Conservation (phyloP, 2,888 invertebrate genomes). For the Neoscelio sp. region DNA sequence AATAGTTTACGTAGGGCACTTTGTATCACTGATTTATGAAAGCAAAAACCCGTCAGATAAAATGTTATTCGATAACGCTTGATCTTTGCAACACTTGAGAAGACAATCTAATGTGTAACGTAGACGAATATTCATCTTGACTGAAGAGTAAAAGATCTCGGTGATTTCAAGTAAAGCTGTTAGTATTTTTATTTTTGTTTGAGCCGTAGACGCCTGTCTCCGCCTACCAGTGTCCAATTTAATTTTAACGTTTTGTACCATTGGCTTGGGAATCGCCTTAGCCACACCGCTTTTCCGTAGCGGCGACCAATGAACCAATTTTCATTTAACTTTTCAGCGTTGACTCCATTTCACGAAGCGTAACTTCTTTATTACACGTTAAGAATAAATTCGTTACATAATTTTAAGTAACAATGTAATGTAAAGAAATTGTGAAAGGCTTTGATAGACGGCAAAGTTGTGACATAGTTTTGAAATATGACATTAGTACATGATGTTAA, state of each 20-base stretch:
- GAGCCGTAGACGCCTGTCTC: conserved; percentile 76
- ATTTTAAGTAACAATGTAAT: conserved; percentile 6
- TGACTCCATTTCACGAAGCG: conserved; percentile 2
- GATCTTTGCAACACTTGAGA: neutral
- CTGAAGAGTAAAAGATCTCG: conserved; percentile 66
- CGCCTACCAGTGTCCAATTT: conserved; percentile 78
- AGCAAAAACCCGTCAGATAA: too few relatives aligned
- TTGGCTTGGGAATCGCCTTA: conserved; percentile 74
- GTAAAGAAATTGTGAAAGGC: too few relatives aligned
- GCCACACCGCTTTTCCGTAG: conserved; percentile 75
- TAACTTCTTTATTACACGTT: neutral
- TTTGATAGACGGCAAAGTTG: too few relatives aligned
- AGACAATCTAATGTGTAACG: neutral
- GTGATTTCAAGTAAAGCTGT: conserved; percentile 20
- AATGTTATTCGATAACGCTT: too few relatives aligned
- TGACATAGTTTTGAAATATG: too few relatives aligned
- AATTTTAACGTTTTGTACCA: conserved; percentile 77
- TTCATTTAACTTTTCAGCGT: conserved; percentile 13
- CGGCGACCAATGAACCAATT: conserved; percentile 72
- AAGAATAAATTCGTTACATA: neutral
- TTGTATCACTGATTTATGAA: too few relatives aligned
- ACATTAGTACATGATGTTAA: too few relatives aligned
- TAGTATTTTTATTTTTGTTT: conserved; percentile 52
- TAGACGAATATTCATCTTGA: conserved; percentile 49
- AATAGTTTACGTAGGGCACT: too few relatives aligned